Conservation (phyloP, 1,140 invertebrate species). For the Leptopilina boulardi region DNA sequence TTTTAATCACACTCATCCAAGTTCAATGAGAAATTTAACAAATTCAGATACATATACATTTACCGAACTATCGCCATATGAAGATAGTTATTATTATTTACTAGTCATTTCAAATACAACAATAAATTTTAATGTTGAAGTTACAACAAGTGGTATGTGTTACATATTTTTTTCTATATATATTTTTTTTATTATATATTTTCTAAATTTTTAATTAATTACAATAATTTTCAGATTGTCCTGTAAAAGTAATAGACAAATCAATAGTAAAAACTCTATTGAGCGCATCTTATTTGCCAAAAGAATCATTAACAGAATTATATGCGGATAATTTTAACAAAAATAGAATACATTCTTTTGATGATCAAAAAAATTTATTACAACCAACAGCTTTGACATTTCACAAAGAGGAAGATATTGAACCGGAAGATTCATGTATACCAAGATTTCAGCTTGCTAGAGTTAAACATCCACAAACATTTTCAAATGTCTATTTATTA, state of each 20-base stretch:
- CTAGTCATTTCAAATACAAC: constrained; percentile 74
- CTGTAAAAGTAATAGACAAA: constrained; percentile 63
- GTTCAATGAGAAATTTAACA: constrained; percentile 65
- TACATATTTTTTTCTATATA: neutral
- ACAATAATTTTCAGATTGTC: constrained; percentile 64
- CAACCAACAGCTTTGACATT: neutral
- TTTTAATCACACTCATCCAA: constrained; percentile 65
- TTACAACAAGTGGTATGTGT: constrained; percentile 70
- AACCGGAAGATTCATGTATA: constrained; percentile 66
- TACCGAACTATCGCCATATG: constrained; percentile 73
- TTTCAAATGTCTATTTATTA: constrained; percentile 76
- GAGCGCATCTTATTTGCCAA: constrained; percentile 47
- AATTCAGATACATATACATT: constrained; percentile 68
- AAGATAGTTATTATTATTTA: constrained; percentile 78
- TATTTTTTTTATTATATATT: neutral
- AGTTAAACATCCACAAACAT: constrained; percentile 75
- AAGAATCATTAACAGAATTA: constrained; percentile 40
- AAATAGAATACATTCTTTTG: constrained; percentile 25
- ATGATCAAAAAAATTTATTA: neutral
- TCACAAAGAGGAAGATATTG: constrained; percentile 44
- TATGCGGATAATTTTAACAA: constrained; percentile 48
- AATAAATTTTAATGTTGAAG: constrained; percentile 72
- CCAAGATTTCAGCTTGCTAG: constrained; percentile 74
- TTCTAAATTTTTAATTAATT: neutral
- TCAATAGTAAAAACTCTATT: constrained; percentile 44